Evolutionary conservation across 2,113 vertebrate genomes (phyloP).

Genomic region (Archilochus colubris): DNA sequence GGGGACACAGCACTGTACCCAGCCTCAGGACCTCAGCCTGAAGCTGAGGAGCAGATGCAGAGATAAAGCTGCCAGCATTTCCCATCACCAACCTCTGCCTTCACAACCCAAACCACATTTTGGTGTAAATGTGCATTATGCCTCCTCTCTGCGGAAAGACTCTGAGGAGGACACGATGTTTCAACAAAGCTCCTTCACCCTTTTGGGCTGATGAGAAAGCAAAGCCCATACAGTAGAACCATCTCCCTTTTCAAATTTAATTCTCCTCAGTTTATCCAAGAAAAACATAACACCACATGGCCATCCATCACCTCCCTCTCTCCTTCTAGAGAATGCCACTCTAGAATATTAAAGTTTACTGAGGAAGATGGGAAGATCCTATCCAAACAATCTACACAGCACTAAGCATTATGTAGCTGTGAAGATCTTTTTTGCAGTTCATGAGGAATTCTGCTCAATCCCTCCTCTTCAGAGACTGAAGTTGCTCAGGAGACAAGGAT

Average conservation of each 20-base stretch:
- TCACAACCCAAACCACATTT: background rate
- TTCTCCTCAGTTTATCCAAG: background rate
- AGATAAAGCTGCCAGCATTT: background rate
- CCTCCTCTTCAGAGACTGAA: background rate
- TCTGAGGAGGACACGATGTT: rapidly evolving
- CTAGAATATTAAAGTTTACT: background rate
- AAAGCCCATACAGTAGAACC: background rate
- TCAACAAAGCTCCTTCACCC: background rate
- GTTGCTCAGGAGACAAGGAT: background rate
- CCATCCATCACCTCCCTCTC: background rate
- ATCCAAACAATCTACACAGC: background rate
- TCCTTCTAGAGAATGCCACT: rapidly evolving
- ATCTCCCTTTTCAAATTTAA: background rate
- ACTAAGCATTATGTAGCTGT: background rate
- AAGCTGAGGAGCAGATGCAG: background rate
- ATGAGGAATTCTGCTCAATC: background rate
- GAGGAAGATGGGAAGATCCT: background rate
- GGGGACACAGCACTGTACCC: background rate
- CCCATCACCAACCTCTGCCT: background rate
- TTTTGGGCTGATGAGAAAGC: background rate
- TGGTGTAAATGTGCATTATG: background rate
- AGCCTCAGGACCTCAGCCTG: background rate
- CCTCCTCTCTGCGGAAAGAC: background rate
- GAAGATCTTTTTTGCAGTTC: background rate
- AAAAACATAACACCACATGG: background rate